Evolutionary conservation across 2,888 invertebrate genomes (phyloP), one percentile per base, ranked within the genome.

Genomic region (Mythimna impura): DNA sequence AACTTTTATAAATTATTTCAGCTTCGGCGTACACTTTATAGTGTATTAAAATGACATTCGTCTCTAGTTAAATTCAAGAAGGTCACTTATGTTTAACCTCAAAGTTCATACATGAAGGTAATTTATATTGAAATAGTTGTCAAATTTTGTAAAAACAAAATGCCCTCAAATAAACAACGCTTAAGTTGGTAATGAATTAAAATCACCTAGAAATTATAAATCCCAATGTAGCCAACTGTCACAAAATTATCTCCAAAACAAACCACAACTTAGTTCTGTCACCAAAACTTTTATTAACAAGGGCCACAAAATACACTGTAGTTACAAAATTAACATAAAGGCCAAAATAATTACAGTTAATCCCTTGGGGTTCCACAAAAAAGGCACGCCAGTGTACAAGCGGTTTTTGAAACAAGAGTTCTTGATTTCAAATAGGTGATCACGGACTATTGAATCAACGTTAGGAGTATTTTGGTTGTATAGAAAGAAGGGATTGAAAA

Each of bases 401-500:
- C 54, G 76, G 68, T 77, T 69, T 69, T 50, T 34, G 52, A 68
- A 75, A 89, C 88, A 88, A 89, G 81, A 73, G 69, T 75, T 68
- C 72, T 80, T 89, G 81, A 89, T 89, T 91, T 87, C 82, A 87
- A 89, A 89, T 88, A 76, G 83, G 72, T 75, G 82, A 86, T 88
- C 86, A 84, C 85, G 84, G 84, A 70, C 84, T 74, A 75, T 83
- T 82, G 85, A 84, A 80, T 80, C 77, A 77, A 78, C 81, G 47
- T 47, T 47, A 47, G 47, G 78, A 78, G 73, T 68, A 80, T 78
- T 88, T 89, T 84, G 68, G 74, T 61, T 77, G 67, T 85, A 85
- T 80, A 76, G 73, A 75, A 76, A 66, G 75, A 73, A 73, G 69
- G 52, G 58, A 8, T 10, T 3, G 14, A 22, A 57, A n/a, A 14